A percentile compares a stretch with the other conserved stretches of the same genome.
These are phyloP conservation scores for Drosophila cyrtoloma DNA, from an alignment of 2,888 invertebrate genomes.

Conservation along the genomic window DNA sequence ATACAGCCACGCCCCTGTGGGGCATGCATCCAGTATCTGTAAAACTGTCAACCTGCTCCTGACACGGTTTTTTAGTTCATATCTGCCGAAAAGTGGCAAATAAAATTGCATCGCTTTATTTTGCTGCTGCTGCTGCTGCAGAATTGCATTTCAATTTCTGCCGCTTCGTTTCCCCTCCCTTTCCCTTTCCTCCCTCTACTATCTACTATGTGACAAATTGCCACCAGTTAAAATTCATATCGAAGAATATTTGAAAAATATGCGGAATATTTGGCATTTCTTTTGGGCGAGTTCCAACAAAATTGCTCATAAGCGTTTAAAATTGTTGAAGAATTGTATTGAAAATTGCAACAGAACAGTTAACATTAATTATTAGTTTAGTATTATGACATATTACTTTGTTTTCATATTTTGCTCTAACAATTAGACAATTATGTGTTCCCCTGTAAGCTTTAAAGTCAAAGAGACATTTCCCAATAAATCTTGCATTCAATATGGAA, in stretches of 20 bases:
- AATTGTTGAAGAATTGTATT: constrained; percentile 13
- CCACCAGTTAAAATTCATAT: constrained; percentile 60
- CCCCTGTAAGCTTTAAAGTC: neutral
- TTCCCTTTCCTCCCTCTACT: neutral
- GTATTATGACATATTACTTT: neutral
- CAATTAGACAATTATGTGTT: too few species aligned
- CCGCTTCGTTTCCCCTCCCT: neutral
- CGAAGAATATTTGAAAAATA: constrained; percentile 25
- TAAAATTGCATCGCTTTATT: constrained; percentile 35
- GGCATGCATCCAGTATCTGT: constrained; percentile 27
- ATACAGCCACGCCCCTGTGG: constrained; percentile 19
- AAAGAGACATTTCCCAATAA: neutral
- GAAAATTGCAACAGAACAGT: constrained; percentile 14
- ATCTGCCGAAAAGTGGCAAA: constrained; percentile 46
- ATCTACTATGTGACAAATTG: constrained; percentile 55
- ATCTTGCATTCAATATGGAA: constrained; percentile 2
- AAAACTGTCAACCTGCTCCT: constrained; percentile 68
- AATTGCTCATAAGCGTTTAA: constrained; percentile 19
- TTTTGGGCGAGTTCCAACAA: neutral
- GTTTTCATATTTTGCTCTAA: neutral
- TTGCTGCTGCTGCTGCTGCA: constrained; percentile 9
- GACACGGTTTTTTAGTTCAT: constrained; percentile 17
- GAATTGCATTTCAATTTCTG: constrained; percentile 35
- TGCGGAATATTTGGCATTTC: constrained; percentile 35
- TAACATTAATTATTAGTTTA: neutral